These are phyloP conservation scores for Drosophila paranaensis DNA, from an alignment of 2,888 invertebrate species.

Conservation along the genomic window DNA sequence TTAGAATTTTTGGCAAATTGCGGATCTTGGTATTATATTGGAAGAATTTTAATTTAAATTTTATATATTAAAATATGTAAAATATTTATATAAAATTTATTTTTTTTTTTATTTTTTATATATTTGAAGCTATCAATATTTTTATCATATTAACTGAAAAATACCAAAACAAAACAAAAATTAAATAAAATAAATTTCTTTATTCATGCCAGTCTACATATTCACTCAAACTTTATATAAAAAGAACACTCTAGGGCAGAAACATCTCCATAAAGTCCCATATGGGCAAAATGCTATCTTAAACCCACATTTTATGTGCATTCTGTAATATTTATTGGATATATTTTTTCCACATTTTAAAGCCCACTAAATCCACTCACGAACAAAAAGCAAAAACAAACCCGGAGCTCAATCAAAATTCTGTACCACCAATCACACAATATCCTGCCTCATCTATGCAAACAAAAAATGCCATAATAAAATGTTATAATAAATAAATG, in stretches of 20 bases:
- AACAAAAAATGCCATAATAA: constrained; percentile 23
- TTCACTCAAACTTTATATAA: background rate
- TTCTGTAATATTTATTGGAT: constrained; percentile 4
- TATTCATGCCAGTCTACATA: background rate
- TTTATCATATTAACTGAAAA: background rate
- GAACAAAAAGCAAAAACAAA: background rate
- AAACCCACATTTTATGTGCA: constrained; percentile 1
- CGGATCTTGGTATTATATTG: constrained; percentile 25
- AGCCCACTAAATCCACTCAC: background rate
- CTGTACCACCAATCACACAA: constrained; percentile 18
- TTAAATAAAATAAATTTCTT: background rate
- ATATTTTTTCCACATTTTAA: constrained; percentile 1
- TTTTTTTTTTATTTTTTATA: no score
- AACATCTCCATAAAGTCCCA: background rate
- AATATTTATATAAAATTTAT: background rate
- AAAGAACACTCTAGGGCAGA: background rate
- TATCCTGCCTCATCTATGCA: background rate
- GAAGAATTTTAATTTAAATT: background rate
- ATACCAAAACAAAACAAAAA: background rate
- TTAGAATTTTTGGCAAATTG: constrained; percentile 10
- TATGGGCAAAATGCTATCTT: background rate
- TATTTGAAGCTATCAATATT: no score
- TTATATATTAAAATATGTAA: background rate
- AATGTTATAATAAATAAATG: constrained; percentile 49
- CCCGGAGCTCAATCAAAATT: constrained; percentile 14